These are phyloP conservation scores for Endomychus coccineus DNA, from an alignment of 2,888 invertebrate species.

Conservation along the genomic window DNA sequence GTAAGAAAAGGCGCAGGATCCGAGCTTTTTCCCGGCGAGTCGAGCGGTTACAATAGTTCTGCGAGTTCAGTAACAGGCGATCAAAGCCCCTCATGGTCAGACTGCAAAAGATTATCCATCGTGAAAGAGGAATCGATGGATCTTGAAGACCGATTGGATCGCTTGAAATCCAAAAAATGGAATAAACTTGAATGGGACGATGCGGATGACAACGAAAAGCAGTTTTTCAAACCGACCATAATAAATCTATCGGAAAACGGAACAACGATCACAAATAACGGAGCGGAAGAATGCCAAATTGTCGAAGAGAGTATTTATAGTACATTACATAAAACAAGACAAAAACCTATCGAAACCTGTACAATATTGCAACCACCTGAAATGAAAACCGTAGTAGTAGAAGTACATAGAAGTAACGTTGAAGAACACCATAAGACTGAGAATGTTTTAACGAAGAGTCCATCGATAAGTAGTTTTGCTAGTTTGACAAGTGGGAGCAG, in stretches of 20 bases:
- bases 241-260: slow-evolving; percentile 66
- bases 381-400: slow-evolving; percentile 64
- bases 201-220: slow-evolving; percentile 50
- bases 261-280: slow-evolving; percentile 58
- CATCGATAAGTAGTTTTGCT: slow-evolving; percentile 38
- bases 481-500: slow-evolving; percentile 35
- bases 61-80: slow-evolving; percentile 76
- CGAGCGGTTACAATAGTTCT: slow-evolving; percentile 77
- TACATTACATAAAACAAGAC: slow-evolving; percentile 10
- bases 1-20: slow-evolving; percentile 72
- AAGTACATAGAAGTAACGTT: slow-evolving; percentile 58
- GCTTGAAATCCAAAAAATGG: slow-evolving; percentile 34
- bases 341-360: slow-evolving; percentile 17
- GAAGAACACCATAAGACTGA: slow-evolving; percentile 33
- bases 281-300: slow-evolving; percentile 39
- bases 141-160: slow-evolving; percentile 48
- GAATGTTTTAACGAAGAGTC: slow-evolving; percentile 36
- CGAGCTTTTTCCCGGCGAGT: slow-evolving; percentile 73
- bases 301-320: slow-evolving; percentile 41
- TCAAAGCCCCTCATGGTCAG: slow-evolving; percentile 60
- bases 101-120: slow-evolving; percentile 60
- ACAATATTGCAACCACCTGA: slow-evolving; percentile 44
- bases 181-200: slow-evolving; percentile 50
- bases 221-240: slow-evolving; percentile 60
- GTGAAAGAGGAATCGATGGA: slow-evolving; percentile 65